Evolutionary conservation across 2,113 vertebrate species (phyloP), one percentile per base, ranked within the genome.

Genomic region (Pristiophorus japonicus): DNA sequence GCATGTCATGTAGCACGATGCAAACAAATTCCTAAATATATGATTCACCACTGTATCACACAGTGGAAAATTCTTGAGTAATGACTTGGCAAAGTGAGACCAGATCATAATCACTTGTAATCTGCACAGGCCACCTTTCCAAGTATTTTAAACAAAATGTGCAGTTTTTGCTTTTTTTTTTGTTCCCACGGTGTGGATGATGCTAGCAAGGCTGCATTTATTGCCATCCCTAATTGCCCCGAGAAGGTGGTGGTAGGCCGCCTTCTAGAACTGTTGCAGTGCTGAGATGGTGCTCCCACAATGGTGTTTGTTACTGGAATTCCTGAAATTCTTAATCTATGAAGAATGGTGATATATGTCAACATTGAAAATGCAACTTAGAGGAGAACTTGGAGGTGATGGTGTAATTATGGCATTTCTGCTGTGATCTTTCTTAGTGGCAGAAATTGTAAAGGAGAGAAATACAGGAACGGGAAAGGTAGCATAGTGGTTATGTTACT

Each of bases 61-160:
- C 59, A 63, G 34, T 90, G 87, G 87, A 90, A 90, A 92, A 63
- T 92, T 92, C 59, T 38, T 92, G 14, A n/a, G 90, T 20, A 65
- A 65, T 62, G 55, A 34, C 55, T 91, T 62, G 51, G 59, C 90
- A 92, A 65, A 92, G 34, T 62, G 16, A 38, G 62, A 65, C 7
- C 55, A 92, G 59, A 38, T n/a, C 90, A 18, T 38, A 38, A 65
- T n/a, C 16, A 42, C 27, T 62, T 90, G 18, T 20, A 65, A 92
- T 38, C 90, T 87, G 45, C 10, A 45, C 20, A 87, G 45, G 24
- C 47, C 42, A 24, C 22, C 7, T 63, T 65, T 34, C 55, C 63
- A 92, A 92, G 6, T 62, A 92, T 92, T 65, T 62, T 59, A 92
- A 65, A 63, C 16, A 92, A 38, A 65, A 38, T 92, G 5, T 81